A percentile compares a stretch with the other conserved stretches of the same genome.
phyloP scores from a whole-genome alignment of 1,140 invertebrate species.

The Bicyclus anynana region DNA sequence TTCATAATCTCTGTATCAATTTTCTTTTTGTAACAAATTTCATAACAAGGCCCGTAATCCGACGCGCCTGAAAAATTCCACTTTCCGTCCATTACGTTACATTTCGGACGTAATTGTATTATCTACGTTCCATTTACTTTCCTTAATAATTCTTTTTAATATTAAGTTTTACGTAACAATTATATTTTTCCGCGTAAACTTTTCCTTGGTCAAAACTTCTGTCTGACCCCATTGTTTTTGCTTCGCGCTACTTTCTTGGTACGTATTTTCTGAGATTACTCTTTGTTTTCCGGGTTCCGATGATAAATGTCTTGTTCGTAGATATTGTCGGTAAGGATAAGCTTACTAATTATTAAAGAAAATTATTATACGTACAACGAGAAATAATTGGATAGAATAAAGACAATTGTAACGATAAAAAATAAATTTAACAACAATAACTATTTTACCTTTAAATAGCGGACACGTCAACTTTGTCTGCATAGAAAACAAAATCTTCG shows the following conservation, averaged over 20 bases:
- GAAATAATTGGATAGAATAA: too few species aligned
- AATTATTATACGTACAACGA: too few species aligned
- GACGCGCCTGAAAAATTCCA: constrained; percentile 27
- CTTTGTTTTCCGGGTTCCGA: neutral
- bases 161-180: constrained; percentile 15
- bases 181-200: constrained; percentile 7
- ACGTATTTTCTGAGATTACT: neutral
- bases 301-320: neutral
- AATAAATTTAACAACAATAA: too few species aligned
- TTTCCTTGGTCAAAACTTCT: constrained; percentile 2
- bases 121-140: constrained; percentile 35
- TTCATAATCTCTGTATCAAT: constrained; percentile 20
- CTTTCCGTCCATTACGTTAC: constrained; percentile 33
- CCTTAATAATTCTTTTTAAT: constrained; percentile 24
- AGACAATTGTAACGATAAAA: too few species aligned
- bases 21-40: constrained; percentile 23
- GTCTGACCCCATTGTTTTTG: neutral
- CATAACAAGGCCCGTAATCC: constrained; percentile 31
- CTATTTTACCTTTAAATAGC: too few species aligned
- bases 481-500: too few species aligned
- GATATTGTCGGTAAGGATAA: neutral
- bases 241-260: neutral
- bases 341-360: too few species aligned
- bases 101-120: constrained; percentile 35
- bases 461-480: too few species aligned